These are phyloP conservation scores for Lerista edwardsae DNA, from an alignment of 2,797 vertebrate genomes.

Conservation along the genomic window DNA sequence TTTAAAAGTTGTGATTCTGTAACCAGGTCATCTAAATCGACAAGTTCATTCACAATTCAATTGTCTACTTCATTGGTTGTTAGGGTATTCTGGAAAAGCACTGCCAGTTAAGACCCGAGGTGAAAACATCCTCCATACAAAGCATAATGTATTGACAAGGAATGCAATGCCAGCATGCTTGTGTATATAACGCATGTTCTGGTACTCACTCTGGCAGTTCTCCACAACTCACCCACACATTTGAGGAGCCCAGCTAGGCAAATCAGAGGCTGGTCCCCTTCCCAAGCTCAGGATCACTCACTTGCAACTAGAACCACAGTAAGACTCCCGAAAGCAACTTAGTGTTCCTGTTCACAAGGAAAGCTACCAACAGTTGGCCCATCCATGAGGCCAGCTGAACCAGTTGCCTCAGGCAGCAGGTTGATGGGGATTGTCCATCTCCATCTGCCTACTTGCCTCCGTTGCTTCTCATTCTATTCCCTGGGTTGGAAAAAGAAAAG, in stretches of 20 bases:
- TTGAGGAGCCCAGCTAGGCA: neutral
- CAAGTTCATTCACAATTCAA: slow-evolving; percentile 4
- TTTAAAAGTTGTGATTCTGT: neutral
- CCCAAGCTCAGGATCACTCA: neutral
- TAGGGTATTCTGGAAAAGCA: neutral
- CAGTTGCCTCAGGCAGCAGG: too few relatives aligned
- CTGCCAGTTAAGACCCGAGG: neutral
- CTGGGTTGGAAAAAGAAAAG: too few relatives aligned
- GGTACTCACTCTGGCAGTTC: neutral
- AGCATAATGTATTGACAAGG: slow-evolving; percentile 2
- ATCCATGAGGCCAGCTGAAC: too few relatives aligned
- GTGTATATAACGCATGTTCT: neutral
- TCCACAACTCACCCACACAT: neutral
- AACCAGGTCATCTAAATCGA: rapidly evolving
- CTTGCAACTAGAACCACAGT: neutral
- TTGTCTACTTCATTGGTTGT: neutral
- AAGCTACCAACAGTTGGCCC: neutral
- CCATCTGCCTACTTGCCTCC: too few relatives aligned
- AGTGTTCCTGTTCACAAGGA: neutral
- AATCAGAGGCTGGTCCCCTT: neutral
- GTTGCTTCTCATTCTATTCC: too few relatives aligned
- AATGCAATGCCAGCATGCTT: neutral
- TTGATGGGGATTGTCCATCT: too few relatives aligned
- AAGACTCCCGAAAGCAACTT: neutral
- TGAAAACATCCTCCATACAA: neutral